These are phyloP conservation scores for Eupeodes luniger DNA, from an alignment of 2,888 invertebrate species.

Conservation along the genomic window DNA sequence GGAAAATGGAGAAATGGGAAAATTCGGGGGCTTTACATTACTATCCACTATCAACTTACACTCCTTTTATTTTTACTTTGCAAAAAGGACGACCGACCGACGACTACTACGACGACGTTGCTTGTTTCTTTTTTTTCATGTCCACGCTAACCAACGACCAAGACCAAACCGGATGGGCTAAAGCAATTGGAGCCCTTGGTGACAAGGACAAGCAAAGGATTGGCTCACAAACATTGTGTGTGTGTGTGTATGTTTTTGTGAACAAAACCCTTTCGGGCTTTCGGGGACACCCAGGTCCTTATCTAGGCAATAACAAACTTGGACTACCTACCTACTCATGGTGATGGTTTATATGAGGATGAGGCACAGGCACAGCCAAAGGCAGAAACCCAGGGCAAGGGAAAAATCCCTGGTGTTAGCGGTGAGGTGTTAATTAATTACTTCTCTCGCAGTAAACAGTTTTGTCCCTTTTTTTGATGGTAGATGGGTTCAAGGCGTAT, in stretches of 20 bases:
- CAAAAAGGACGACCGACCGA: neutral
- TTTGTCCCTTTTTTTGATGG: constrained; percentile 16
- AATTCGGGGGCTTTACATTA: constrained; percentile 21
- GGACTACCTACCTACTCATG: constrained; percentile 37
- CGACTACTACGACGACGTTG: neutral
- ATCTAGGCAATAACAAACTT: constrained; percentile 68
- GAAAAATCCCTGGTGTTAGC: constrained; percentile 49
- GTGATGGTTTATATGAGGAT: neutral
- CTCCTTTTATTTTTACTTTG: neutral
- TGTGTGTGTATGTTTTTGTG: neutral
- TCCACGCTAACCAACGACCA: constrained; percentile 54
- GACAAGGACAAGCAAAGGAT: constrained; percentile 45
- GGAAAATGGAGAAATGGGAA: neutral
- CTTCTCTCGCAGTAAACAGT: constrained; percentile 70
- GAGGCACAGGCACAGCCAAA: neutral
- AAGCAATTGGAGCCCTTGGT: constrained; percentile 39
- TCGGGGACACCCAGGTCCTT: constrained; percentile 20
- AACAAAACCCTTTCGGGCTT: constrained; percentile 50
- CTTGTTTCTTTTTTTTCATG: constrained; percentile 54
- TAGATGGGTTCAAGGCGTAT: constrained; percentile 53
- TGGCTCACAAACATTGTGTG: constrained; percentile 21
- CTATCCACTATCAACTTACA: constrained; percentile 21
- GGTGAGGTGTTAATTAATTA: constrained; percentile 74
- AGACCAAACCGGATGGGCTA: constrained; percentile 54
- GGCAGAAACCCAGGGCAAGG: neutral